phyloP scores from a whole-genome alignment of 1,140 invertebrate species.

The Ooceraea biroi region DNA sequence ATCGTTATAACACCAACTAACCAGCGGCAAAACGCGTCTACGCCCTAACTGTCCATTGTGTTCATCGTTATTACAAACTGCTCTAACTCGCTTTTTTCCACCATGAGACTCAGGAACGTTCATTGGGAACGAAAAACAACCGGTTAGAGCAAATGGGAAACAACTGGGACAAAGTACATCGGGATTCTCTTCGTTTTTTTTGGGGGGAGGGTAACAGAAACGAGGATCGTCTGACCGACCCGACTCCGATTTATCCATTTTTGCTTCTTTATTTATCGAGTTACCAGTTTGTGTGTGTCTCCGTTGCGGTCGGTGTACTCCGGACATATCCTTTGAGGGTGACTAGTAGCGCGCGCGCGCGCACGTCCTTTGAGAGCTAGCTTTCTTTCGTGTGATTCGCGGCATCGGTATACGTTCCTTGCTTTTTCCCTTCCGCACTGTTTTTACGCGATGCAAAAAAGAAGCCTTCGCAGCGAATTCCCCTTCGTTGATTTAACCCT shows the following conservation, averaged over 20 bases:
- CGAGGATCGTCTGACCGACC: slow-evolving; percentile 2
- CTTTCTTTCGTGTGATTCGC: slow-evolving; percentile 40
- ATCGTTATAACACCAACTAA: background rate
- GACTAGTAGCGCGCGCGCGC: slow-evolving; percentile 18
- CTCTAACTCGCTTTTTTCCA: background rate
- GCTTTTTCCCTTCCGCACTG: slow-evolving; percentile 8
- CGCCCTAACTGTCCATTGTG: slow-evolving; percentile 75
- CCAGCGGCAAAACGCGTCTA: slow-evolving; percentile 11
- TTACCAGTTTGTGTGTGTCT: slow-evolving; percentile 28
- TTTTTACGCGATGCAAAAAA: slow-evolving; percentile 36
- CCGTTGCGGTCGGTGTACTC: slow-evolving; percentile 39
- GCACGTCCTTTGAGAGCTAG: slow-evolving; percentile 44
- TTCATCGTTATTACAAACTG: slow-evolving; percentile 33
- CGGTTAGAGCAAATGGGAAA: slow-evolving; percentile 21
- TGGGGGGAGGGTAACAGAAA: background rate
- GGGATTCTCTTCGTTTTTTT: slow-evolving; percentile 1
- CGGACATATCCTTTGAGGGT: slow-evolving; percentile 64
- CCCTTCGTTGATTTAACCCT: slow-evolving; percentile 1
- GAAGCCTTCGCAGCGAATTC: background rate
- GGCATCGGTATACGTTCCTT: background rate
- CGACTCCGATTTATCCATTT: slow-evolving; percentile 46
- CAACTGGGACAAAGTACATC: slow-evolving; percentile 2
- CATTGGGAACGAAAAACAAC: slow-evolving; percentile 1
- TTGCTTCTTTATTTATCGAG: slow-evolving; percentile 56
- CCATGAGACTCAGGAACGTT: background rate